Percentiles rank a stretch among this genome's conserved stretches.
Conservation (phyloP, 1,140 invertebrate species). For the Aphidius gifuensis region DNA sequence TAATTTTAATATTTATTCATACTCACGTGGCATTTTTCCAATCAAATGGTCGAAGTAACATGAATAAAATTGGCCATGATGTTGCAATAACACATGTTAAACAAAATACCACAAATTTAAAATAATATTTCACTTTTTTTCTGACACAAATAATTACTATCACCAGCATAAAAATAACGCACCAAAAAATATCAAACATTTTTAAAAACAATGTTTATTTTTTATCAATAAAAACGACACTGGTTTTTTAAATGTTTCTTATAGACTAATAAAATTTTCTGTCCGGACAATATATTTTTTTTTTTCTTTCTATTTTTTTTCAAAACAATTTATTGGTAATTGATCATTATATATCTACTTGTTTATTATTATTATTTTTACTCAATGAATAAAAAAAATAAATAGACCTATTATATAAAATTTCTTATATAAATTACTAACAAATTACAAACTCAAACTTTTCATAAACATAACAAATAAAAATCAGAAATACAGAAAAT, state of each 20-base stretch:
- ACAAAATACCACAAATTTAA: slow-evolving; percentile 63
- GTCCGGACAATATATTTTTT: too few relatives aligned
- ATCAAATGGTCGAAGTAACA: slow-evolving; percentile 67
- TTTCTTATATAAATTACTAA: too few relatives aligned
- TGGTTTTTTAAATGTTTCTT: not conserved
- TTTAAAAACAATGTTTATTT: slow-evolving; percentile 19
- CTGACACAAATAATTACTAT: slow-evolving; percentile 47
- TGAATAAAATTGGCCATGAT: slow-evolving; percentile 67
- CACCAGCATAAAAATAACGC: slow-evolving; percentile 41
- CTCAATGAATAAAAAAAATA: too few relatives aligned
- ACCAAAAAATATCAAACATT: slow-evolving; percentile 42
- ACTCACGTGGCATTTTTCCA: slow-evolving; percentile 77
- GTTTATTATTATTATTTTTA: too few relatives aligned
- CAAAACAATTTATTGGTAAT: too few relatives aligned
- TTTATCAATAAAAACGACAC: not conserved
- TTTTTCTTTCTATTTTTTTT: too few relatives aligned
- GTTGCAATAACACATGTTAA: slow-evolving; percentile 59
- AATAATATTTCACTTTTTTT: slow-evolving; percentile 58
- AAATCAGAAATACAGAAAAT: too few relatives aligned
- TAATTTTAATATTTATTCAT: slow-evolving; percentile 17
- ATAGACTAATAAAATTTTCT: not conserved
- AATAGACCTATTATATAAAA: too few relatives aligned
- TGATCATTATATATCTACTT: too few relatives aligned
- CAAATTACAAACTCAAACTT: too few relatives aligned
- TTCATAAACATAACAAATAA: too few relatives aligned